Evolutionary conservation across 2,888 invertebrate species (phyloP).

Genomic region (Nasonia oneida): DNA sequence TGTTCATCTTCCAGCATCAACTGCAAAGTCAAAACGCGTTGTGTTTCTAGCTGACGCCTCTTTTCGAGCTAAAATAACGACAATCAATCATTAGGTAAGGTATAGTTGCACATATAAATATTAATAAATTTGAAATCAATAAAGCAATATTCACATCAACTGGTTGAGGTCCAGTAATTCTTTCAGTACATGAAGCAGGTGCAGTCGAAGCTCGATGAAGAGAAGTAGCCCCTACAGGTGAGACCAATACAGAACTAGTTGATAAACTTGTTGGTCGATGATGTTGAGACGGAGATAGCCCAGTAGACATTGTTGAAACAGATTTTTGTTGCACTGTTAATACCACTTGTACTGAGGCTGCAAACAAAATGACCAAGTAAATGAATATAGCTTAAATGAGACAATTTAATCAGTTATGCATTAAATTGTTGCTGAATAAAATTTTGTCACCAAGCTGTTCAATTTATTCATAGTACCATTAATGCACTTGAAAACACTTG

Average conservation of each 20-base stretch:
- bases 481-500: not conserved
- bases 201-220: constrained; percentile 76
- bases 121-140: constrained; percentile 23
- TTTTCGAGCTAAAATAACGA: constrained; percentile 87
- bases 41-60: constrained; percentile 90
- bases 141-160: constrained; percentile 88
- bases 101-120: not conserved
- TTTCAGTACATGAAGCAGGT: constrained; percentile 81
- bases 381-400: constrained; percentile 48
- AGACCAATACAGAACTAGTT: constrained; percentile 70
- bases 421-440: not conserved
- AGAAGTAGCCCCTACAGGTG: constrained; percentile 76
- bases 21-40: constrained; percentile 91
- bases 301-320: constrained; percentile 68
- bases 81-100: not conserved
- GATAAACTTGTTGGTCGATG: constrained; percentile 78
- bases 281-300: constrained; percentile 73
- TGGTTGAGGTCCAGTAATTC: constrained; percentile 92
- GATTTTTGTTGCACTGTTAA: constrained; percentile 85
- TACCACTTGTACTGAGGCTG: constrained; percentile 86
- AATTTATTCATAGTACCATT: not conserved
- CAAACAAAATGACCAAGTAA: constrained; percentile 49
- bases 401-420: not conserved
- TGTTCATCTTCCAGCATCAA: constrained; percentile 95
- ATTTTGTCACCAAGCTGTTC: not conserved